Conservation (phyloP, 2,113 vertebrate species). For the Paradisaea rubra region DNA sequence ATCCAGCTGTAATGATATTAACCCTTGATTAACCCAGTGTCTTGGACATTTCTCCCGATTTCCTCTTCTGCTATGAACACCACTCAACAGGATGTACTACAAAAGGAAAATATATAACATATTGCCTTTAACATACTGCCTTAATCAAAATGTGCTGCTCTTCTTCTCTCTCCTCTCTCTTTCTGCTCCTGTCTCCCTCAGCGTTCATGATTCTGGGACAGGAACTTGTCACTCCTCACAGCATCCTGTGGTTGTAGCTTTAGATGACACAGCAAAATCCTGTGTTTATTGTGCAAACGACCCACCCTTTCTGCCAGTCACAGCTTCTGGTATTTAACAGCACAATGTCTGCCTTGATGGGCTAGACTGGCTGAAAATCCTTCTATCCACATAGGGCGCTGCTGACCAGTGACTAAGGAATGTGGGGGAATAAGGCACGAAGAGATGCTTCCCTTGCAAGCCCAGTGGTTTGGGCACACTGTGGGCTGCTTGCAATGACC, state of each 20-base stretch:
- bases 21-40: neutral
- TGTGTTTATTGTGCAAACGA: neutral
- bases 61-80: neutral
- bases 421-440: neutral
- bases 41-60: neutral
- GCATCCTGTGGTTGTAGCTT: neutral
- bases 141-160: neutral
- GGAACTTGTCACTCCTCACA: neutral
- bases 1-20: neutral
- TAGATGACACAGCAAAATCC: neutral
- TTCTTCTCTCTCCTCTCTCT: neutral
- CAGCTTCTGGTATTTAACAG: neutral
- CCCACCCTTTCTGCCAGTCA: neutral
- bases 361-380: neutral
- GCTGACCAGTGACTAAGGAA: neutral
- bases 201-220: neutral
- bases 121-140: neutral
- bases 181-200: neutral
- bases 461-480: accelerated
- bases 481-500: neutral
- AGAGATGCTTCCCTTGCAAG: neutral
- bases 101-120: neutral
- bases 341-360: neutral
- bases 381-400: neutral
- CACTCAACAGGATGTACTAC: neutral